Evolutionary conservation across 2,113 vertebrate species (phyloP).

Genomic region (Catagonus wagneri): DNA sequence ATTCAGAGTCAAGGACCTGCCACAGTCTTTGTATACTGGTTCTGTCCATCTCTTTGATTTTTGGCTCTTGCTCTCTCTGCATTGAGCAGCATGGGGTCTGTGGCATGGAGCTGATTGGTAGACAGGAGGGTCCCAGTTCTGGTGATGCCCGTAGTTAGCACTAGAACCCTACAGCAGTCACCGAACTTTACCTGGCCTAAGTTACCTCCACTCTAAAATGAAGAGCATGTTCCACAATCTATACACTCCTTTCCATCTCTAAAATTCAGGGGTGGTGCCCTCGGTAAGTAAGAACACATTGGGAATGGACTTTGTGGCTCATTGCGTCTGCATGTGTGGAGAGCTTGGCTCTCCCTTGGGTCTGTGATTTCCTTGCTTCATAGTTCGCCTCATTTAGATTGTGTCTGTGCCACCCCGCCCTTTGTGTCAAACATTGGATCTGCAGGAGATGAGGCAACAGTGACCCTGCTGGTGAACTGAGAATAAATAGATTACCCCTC

Average conservation of each 20-base stretch:
- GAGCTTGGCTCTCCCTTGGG: background rate
- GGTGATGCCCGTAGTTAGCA: background rate
- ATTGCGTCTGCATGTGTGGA: background rate
- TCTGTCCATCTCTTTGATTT: background rate
- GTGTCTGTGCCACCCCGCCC: conserved; percentile 32
- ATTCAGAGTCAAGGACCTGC: background rate
- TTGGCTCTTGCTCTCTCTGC: conserved; percentile 32
- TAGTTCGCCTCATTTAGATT: conserved; percentile 39
- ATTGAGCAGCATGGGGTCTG: background rate
- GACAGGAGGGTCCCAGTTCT: background rate
- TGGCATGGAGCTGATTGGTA: background rate
- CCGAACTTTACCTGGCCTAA: background rate
- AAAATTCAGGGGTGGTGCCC: background rate
- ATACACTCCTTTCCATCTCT: background rate
- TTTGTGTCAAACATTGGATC: conserved; percentile 31
- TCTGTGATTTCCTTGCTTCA: conserved; percentile 45
- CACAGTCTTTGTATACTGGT: background rate
- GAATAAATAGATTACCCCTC: background rate
- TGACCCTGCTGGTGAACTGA: conserved; percentile 19
- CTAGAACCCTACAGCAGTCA: background rate
- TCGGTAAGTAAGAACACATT: background rate
- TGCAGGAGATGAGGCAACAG: background rate
- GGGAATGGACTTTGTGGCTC: background rate
- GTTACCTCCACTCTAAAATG: background rate
- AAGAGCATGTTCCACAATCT: background rate